phyloP scores from a whole-genome alignment of 2,113 vertebrate species.

The Notothenia coriiceps region DNA sequence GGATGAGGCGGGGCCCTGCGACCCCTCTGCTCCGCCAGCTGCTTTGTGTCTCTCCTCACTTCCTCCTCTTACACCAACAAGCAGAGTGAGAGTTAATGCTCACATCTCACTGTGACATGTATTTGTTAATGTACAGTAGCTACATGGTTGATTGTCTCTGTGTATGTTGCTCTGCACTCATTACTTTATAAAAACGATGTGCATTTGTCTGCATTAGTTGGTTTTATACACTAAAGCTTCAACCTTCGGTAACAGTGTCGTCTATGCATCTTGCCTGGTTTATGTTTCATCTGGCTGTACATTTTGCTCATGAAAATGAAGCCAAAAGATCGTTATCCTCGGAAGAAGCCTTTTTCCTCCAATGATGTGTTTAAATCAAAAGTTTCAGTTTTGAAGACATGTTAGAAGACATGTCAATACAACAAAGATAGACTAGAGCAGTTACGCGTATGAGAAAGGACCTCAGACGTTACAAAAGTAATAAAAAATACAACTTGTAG shows the following conservation, averaged over 20 bases:
- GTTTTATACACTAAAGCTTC: neutral
- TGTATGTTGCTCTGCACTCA: neutral
- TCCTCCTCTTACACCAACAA: neutral
- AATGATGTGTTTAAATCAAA: neutral
- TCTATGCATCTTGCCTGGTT: neutral
- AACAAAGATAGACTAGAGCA: neutral
- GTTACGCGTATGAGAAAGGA: neutral
- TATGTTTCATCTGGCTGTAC: neutral
- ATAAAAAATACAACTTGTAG: neutral
- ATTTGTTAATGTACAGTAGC: neutral
- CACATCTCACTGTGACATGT: neutral
- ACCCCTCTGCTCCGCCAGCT: slow-evolving; percentile 36
- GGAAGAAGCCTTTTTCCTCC: neutral
- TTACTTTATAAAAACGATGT: neutral
- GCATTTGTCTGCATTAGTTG: neutral
- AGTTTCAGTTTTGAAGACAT: neutral
- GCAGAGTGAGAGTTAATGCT: neutral
- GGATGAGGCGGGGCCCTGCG: slow-evolving; percentile 21
- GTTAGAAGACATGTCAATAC: neutral
- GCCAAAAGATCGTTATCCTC: neutral
- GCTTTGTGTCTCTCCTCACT: slow-evolving; percentile 29
- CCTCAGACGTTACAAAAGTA: neutral
- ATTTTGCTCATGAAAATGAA: neutral
- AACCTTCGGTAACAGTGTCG: neutral
- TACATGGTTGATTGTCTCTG: neutral